Evolutionary conservation across 2,888 invertebrate species (phyloP).

Genomic region (Athetis lepigone): DNA sequence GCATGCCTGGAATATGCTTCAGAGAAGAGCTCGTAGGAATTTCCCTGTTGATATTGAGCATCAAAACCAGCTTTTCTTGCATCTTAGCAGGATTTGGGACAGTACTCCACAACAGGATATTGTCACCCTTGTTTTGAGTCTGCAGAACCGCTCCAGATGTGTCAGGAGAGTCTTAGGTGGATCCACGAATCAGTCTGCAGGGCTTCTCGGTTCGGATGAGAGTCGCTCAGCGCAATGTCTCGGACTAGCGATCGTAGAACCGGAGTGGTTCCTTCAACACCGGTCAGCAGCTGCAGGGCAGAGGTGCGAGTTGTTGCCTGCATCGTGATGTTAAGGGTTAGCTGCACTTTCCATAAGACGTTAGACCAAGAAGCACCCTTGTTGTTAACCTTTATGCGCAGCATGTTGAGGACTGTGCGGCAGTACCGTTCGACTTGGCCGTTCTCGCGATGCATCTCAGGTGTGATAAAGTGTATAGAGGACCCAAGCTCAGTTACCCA

Average conservation of each 20-base stretch:
- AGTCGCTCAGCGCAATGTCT: conserved; percentile 9
- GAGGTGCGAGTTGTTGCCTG: conserved; percentile 5
- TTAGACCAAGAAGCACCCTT: conserved; percentile 17
- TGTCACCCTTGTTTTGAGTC: no score
- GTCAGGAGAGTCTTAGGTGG: no score
- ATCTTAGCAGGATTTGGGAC: no score
- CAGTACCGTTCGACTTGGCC: conserved; percentile 29
- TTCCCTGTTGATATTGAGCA: no score
- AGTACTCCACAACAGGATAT: no score
- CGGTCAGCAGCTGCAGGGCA: conserved; percentile 4
- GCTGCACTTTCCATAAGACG: conserved; percentile 26
- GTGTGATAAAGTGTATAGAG: conserved; percentile 14
- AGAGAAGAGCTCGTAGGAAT: no score
- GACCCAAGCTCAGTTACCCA: conserved; percentile 4
- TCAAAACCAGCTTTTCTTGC: no score
- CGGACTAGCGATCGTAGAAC: conserved; percentile 6
- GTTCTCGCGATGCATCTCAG: conserved; percentile 21
- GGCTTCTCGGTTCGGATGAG: conserved; percentile 9
- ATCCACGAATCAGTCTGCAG: no score
- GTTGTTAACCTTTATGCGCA: conserved; percentile 6
- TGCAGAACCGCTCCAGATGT: no score
- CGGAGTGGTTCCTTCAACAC: conserved; percentile 14
- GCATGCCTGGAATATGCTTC: no score
- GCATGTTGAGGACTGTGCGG: conserved; percentile 23
- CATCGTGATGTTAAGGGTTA: conserved; percentile 14